A percentile compares a stretch with the other conserved stretches of the same genome.
These are phyloP conservation scores for Oryzias javanicus DNA, from an alignment of 2,113 vertebrate species.

Conservation along the genomic window DNA sequence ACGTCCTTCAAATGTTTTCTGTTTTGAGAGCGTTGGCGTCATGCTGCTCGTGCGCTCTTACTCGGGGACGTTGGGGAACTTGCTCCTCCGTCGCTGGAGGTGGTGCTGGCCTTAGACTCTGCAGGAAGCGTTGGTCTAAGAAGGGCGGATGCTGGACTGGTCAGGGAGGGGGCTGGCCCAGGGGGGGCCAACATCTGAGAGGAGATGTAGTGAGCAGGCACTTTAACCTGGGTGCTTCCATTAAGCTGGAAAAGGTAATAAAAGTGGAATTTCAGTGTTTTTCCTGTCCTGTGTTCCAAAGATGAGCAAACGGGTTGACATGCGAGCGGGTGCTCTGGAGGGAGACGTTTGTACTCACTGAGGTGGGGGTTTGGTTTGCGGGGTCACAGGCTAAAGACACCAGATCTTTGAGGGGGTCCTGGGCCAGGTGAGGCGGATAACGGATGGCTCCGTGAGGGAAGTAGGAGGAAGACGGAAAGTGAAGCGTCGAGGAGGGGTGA, in stretches of 20 bases:
- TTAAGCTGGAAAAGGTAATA: conserved; percentile 83
- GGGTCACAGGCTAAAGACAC: conserved; percentile 96
- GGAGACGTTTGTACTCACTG: conserved; percentile 80
- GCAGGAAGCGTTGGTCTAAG: conserved; percentile 83
- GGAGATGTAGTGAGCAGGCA: conserved; percentile 90
- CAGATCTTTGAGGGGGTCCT: conserved; percentile 96
- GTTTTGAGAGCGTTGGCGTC: too few species aligned
- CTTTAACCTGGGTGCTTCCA: conserved; percentile 92
- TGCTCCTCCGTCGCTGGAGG: conserved; percentile 85
- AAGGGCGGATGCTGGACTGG: conserved; percentile 80
- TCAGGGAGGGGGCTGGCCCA: conserved; percentile 55
- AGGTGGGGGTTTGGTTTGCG: conserved; percentile 87
- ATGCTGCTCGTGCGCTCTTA: conserved; percentile 68
- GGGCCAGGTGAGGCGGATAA: conserved; percentile 94
- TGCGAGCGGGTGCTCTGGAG: too few species aligned
- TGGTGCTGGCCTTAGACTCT: conserved; percentile 88
- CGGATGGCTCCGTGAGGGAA: conserved; percentile 94
- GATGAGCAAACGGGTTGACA: too few species aligned
- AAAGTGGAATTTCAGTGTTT: too few species aligned
- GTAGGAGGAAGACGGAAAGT: conserved; percentile 92
- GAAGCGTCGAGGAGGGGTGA: conserved; percentile 90
- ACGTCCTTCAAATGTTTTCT: too few species aligned
- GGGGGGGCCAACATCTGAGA: conserved; percentile 90
- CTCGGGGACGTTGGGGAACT: conserved; percentile 90
- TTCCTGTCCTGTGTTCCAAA: too few species aligned